phyloP scores from a whole-genome alignment of 2,797 vertebrate genomes.

The Argentina silus region DNA sequence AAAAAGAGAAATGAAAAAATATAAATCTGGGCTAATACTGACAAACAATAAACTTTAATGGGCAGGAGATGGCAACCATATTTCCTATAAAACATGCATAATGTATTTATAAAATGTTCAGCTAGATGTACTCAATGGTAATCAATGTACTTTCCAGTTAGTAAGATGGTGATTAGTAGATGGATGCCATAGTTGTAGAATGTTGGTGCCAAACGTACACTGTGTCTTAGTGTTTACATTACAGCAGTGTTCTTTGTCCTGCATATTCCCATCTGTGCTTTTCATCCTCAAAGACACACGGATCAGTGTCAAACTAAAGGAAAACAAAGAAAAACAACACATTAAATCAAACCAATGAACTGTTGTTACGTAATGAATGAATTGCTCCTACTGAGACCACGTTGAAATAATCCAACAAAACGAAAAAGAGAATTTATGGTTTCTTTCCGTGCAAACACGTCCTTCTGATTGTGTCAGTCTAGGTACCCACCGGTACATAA shows the following conservation, averaged over 20 bases:
- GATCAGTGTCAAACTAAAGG: constrained; percentile 49
- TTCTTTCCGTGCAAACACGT: constrained; percentile 29
- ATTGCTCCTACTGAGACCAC: constrained; percentile 28
- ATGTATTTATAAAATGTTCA: constrained; percentile 25
- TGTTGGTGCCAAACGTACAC: constrained; percentile 5
- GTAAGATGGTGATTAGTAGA: neutral
- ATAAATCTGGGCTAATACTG: constrained; percentile 60
- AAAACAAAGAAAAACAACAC: constrained; percentile 20
- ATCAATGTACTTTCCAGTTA: neutral
- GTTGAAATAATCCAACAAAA: neutral
- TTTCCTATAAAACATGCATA: constrained; percentile 61
- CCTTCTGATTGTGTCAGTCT: constrained; percentile 25
- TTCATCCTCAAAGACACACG: constrained; percentile 53
- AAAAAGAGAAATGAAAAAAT: constrained; percentile 60
- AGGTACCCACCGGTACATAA: neutral
- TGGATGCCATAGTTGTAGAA: neutral
- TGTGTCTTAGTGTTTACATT: neutral
- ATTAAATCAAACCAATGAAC: constrained; percentile 9
- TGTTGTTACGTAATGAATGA: constrained; percentile 52
- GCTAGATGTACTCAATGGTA: constrained; percentile 5
- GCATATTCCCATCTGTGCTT: constrained; percentile 11
- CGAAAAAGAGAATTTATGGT: neutral
- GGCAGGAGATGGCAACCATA: constrained; percentile 70
- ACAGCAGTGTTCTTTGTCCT: constrained; percentile 7
- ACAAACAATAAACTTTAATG: constrained; percentile 78